phyloP scores from a whole-genome alignment of 2,797 vertebrate genomes.

The Helostoma temminkii region DNA sequence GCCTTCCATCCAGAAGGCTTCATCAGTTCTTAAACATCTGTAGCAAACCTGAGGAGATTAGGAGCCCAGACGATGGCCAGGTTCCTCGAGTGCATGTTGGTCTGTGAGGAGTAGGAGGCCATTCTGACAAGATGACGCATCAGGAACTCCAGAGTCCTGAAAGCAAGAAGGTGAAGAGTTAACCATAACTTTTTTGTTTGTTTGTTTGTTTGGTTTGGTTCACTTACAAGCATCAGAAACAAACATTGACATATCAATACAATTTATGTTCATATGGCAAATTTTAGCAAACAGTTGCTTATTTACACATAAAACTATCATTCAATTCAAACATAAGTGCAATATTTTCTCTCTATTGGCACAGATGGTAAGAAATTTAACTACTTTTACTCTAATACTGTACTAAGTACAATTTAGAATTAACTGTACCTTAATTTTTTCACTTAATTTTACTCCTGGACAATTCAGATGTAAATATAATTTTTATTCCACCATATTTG shows the following conservation, averaged over 20 bases:
- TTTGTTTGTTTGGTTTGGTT: background rate
- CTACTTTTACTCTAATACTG: too few species aligned
- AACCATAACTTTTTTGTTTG: background rate
- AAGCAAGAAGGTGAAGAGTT: background rate
- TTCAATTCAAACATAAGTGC: background rate
- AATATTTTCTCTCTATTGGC: background rate
- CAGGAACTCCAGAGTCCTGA: conserved; percentile 93
- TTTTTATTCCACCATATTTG: too few species aligned
- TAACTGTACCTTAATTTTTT: too few species aligned
- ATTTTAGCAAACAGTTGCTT: too few species aligned
- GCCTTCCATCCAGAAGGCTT: too few species aligned
- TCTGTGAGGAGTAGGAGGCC: conserved; percentile 86
- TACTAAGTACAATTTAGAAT: too few species aligned
- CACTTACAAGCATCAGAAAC: background rate
- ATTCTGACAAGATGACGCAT: conserved; percentile 92
- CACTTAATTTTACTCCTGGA: too few species aligned
- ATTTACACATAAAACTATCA: too few species aligned
- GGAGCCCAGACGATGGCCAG: conserved; percentile 97
- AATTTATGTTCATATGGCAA: background rate
- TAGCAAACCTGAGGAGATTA: conserved; percentile 92
- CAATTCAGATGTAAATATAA: too few species aligned
- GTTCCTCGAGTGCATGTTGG: conserved; percentile 95
- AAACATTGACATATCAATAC: background rate
- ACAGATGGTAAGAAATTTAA: too few species aligned
- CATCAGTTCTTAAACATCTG: too few species aligned